Percentiles rank a stretch among this genome's conserved stretches.
phyloP scores from a whole-genome alignment of 1,140 invertebrate genomes.

The Pseudomyrmex cubaensis region DNA sequence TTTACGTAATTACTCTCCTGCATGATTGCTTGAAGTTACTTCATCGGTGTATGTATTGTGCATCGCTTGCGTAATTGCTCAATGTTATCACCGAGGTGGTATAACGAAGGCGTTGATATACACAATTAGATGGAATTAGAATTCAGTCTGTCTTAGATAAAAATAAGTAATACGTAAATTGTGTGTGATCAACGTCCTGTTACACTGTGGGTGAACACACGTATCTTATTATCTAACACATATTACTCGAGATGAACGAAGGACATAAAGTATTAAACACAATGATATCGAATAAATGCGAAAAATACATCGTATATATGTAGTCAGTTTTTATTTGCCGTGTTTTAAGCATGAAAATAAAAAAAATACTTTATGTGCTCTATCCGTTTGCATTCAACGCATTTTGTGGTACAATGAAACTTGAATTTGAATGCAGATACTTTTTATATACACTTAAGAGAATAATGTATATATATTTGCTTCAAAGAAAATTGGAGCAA shows the following conservation, averaged over 20 bases:
- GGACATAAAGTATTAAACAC: constrained; percentile 14
- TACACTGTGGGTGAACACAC: constrained; percentile 41
- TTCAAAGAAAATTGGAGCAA: not conserved
- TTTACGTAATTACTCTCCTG: constrained; percentile 35
- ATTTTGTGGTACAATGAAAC: constrained; percentile 21
- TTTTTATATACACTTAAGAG: not conserved
- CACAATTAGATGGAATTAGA: not conserved
- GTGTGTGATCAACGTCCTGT: constrained; percentile 20
- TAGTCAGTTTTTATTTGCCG: not conserved
- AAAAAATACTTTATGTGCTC: constrained; percentile 34
- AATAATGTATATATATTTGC: not conserved
- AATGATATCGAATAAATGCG: not conserved
- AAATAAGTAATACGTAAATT: constrained; percentile 7
- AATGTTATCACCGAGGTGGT: constrained; percentile 47
- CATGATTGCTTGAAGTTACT: constrained; percentile 22
- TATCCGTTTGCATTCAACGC: constrained; percentile 16
- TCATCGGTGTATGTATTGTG: constrained; percentile 27
- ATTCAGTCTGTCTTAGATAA: not conserved
- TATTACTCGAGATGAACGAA: constrained; percentile 18
- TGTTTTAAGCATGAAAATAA: not conserved
- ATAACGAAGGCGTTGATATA: constrained; percentile 34
- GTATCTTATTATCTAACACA: constrained; percentile 24
- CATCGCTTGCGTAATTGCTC: constrained; percentile 46
- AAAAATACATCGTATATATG: not conserved
- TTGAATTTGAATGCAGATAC: constrained; percentile 13